Evolutionary conservation across 2,888 invertebrate genomes (phyloP).

Genomic region (Amblyjoppa fuscipennis): DNA sequence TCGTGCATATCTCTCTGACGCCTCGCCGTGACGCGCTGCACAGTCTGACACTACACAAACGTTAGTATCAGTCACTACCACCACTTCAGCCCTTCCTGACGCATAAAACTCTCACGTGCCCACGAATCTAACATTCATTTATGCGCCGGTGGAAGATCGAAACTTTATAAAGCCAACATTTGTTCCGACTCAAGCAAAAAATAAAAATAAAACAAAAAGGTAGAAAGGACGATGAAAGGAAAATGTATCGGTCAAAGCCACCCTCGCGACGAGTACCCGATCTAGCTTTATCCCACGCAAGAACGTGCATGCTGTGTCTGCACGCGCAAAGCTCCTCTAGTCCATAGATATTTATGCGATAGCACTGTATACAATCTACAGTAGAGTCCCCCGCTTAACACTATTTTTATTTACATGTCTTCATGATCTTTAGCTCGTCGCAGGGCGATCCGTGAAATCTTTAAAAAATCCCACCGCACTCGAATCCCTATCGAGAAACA

Average conservation of each 20-base stretch:
- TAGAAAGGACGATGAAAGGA: background rate
- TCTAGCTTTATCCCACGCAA: constrained; percentile 38
- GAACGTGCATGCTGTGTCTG: constrained; percentile 22
- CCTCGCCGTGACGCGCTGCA: constrained; percentile 63
- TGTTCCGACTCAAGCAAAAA: constrained; percentile 69
- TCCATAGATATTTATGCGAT: constrained; percentile 55
- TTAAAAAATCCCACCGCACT: background rate
- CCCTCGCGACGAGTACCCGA: constrained; percentile 26
- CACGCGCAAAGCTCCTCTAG: constrained; percentile 25
- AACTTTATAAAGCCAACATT: constrained; percentile 79
- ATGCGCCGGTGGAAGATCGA: constrained; percentile 72
- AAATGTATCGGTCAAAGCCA: constrained; percentile 46
- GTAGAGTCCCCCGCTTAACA: background rate
- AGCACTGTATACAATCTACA: background rate
- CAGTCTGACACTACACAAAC: constrained; percentile 38
- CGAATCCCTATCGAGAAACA: no score
- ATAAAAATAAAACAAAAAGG: background rate
- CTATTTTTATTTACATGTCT: no score
- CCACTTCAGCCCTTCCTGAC: constrained; percentile 17
- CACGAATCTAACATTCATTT: constrained; percentile 78
- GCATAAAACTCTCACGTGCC: constrained; percentile 26
- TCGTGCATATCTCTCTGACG: constrained; percentile 71
- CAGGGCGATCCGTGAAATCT: background rate
- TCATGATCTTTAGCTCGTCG: background rate
- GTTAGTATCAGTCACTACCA: constrained; percentile 39